A percentile compares a stretch with the other conserved stretches of the same genome.
Conservation (phyloP, 92 coral and sea anemone species). For the Scolanthus callimorphus region DNA sequence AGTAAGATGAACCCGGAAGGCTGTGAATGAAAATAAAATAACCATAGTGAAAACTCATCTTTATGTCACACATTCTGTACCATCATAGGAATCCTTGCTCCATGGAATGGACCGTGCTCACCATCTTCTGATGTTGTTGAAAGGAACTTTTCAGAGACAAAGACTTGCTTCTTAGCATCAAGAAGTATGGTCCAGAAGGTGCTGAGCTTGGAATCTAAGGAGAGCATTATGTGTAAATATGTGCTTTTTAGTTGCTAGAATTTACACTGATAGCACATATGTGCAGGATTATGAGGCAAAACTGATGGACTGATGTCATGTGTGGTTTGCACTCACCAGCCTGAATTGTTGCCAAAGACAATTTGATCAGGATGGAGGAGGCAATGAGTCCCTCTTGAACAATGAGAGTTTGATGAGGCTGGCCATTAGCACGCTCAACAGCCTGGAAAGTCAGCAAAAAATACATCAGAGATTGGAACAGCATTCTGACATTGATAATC, state of each 20-base stretch:
- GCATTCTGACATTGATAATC: too few relatives aligned
- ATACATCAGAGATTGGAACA: too few relatives aligned
- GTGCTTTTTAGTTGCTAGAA: too few relatives aligned
- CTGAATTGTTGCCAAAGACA: conserved; percentile 80
- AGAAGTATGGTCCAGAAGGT: conserved; percentile 78
- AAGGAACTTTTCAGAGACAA: conserved; percentile 83
- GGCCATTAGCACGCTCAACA: conserved; percentile 77
- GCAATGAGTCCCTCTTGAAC: conserved; percentile 83
- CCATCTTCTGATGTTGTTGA: conserved; percentile 76
- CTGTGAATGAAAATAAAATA: conserved; percentile 44
- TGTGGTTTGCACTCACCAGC: conserved; percentile 82
- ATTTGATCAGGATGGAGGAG: conserved; percentile 58
- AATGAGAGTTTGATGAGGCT: conserved; percentile 74
- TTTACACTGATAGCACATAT: not conserved
- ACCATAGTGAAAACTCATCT: too few relatives aligned
- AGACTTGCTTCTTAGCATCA: conserved; percentile 81
- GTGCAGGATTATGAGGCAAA: too few relatives aligned
- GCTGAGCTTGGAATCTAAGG: conserved; percentile 81
- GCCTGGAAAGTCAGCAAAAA: conserved; percentile 44
- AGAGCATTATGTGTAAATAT: too few relatives aligned
- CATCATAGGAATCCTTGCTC: too few relatives aligned
- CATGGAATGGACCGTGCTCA: too few relatives aligned
- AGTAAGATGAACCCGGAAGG: conserved; percentile 53
- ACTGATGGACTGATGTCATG: too few relatives aligned
- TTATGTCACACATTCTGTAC: too few relatives aligned